phyloP scores from a whole-genome alignment of 92 coral and sea anemone genomes.

The Anthopleura xanthogrammica region DNA sequence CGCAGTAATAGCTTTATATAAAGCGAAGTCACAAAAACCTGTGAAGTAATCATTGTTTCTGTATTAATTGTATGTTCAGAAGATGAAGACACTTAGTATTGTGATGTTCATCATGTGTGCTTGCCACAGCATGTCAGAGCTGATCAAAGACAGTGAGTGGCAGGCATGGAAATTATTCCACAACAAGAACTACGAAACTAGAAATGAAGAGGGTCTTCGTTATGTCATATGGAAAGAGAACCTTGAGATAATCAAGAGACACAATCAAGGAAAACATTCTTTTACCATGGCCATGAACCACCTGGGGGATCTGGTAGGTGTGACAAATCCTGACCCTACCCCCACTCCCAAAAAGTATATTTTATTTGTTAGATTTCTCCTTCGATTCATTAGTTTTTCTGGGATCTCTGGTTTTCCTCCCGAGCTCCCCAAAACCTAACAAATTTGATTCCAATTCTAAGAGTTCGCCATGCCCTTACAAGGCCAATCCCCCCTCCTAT shows the following conservation, averaged over 20 bases:
- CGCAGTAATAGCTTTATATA: too few relatives aligned
- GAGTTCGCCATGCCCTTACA: too few relatives aligned
- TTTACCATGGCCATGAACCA: conserved; percentile 71
- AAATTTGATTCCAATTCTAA: too few relatives aligned
- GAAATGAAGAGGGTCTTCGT: conserved; percentile 72
- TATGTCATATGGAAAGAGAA: conserved; percentile 79
- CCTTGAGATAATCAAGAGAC: conserved; percentile 54
- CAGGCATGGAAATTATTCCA: conserved; percentile 69
- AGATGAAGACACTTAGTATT: not conserved
- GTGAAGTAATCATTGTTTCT: not conserved
- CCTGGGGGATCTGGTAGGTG: conserved; percentile 72
- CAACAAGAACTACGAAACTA: conserved; percentile 53
- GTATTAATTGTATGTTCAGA: not conserved
- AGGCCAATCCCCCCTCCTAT: too few relatives aligned
- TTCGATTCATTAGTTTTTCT: too few relatives aligned
- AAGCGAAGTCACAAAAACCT: too few relatives aligned
- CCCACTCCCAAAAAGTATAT: not conserved
- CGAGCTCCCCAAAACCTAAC: too few relatives aligned
- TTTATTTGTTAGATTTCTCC: too few relatives aligned
- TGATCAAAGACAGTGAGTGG: conserved; percentile 63
- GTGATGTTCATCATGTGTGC: not conserved
- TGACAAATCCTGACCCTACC: not conserved
- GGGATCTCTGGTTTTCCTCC: too few relatives aligned
- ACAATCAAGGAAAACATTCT: conserved; percentile 45
- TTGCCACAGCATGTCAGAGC: not conserved